Conservation (phyloP, 2,888 invertebrate genomes). For the Caenorhabditis imperialis region DNA sequence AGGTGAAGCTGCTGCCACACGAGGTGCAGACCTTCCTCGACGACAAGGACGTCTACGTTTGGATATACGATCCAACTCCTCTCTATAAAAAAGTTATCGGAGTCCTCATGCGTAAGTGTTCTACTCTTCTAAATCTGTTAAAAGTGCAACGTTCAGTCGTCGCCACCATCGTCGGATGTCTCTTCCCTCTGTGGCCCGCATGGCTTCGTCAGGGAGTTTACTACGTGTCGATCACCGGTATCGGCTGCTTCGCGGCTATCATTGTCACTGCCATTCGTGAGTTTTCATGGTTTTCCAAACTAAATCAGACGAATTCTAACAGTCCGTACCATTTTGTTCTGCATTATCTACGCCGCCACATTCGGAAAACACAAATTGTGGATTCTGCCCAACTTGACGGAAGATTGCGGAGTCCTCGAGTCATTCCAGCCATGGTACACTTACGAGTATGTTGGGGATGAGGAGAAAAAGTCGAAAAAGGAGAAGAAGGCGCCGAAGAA, state of each 20-base stretch:
- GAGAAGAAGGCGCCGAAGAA: constrained; percentile 59
- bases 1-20: constrained; percentile 97
- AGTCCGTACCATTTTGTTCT: constrained; percentile 91
- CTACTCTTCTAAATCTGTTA: neutral
- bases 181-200: constrained; percentile 99
- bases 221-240: constrained; percentile 94
- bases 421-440: constrained; percentile 96
- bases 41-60: constrained; percentile 83
- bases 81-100: constrained; percentile 80
- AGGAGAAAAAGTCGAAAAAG: constrained; percentile 51
- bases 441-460: constrained; percentile 66
- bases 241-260: constrained; percentile 93
- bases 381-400: constrained; percentile 98
- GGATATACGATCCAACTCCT: constrained; percentile 81
- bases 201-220: constrained; percentile 89
- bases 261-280: constrained; percentile 87
- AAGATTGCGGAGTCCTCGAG: constrained; percentile 96
- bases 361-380: constrained; percentile 93
- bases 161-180: constrained; percentile 93
- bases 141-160: constrained; percentile 83
- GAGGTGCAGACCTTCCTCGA: constrained; percentile 93
- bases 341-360: constrained; percentile 89
- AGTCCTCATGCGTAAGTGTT: constrained; percentile 78
- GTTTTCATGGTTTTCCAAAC: constrained; percentile 51
- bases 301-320: constrained; percentile 46